These are phyloP conservation scores for Drosophila aff. DNA, from an alignment of 1,140 invertebrate species.

Conservation along the genomic window DNA sequence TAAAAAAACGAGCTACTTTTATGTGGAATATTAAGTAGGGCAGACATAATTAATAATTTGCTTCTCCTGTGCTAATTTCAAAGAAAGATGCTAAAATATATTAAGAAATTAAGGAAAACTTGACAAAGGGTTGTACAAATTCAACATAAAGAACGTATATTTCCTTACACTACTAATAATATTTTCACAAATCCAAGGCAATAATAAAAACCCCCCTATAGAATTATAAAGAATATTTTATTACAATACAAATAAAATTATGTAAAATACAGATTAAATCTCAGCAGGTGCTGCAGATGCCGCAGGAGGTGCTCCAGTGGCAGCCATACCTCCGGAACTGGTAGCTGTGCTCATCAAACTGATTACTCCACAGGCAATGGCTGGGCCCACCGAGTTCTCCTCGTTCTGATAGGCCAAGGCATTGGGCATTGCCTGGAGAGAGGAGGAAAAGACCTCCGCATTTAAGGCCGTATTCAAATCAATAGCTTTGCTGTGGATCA, in stretches of 20 bases:
- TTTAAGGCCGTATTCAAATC: slow-evolving; percentile 77
- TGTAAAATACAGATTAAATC: slow-evolving; percentile 15
- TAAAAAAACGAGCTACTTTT: slow-evolving; percentile 1
- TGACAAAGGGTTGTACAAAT: not conserved
- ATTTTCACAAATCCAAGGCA: not conserved
- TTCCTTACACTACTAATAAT: not conserved
- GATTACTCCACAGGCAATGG: slow-evolving; percentile 79
- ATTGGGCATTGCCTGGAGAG: slow-evolving; percentile 66
- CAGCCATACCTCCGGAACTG: slow-evolving; percentile 14
- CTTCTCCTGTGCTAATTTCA: not conserved
- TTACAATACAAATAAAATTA: slow-evolving; percentile 2
- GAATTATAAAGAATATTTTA: slow-evolving; percentile 12
- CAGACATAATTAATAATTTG: not conserved
- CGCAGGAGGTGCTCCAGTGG: not conserved
- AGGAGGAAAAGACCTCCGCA: slow-evolving; percentile 79
- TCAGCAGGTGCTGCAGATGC: slow-evolving; percentile 10
- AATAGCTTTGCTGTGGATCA: slow-evolving; percentile 82
- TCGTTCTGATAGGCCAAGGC: slow-evolving; percentile 76
- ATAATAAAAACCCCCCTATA: not conserved
- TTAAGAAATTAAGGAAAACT: not conserved
- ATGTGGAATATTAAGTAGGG: no score
- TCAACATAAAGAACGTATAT: not conserved
- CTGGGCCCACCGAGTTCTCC: slow-evolving; percentile 73
- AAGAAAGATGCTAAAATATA: not conserved
- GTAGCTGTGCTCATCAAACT: slow-evolving; percentile 73